Base-by-base conservation (phyloP, 2,113 vertebrate genomes). In the Lagopus muta region DNA sequence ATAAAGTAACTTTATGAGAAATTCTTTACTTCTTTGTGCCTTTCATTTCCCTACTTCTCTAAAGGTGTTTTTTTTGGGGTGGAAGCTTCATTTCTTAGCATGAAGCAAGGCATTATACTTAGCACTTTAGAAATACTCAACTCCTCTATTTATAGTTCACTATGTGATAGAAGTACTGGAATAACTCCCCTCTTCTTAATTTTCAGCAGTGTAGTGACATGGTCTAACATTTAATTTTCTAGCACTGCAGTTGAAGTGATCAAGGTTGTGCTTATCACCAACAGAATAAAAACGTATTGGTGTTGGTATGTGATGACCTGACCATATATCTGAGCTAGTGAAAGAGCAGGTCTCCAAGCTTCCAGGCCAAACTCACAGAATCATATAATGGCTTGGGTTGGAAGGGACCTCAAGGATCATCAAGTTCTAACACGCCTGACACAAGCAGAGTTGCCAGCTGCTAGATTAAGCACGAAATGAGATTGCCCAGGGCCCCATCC, bases 301-400 rank as follows among this genome's bases (percentile, higher is more conserved):
- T 73, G 45, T 50, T 38, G 8, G 21, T 55, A 60, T 7, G 17
- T 19, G 88, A 85, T 14, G 79, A 45, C 36, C 79, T 69, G 47
- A 72, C 13, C 42, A 62, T 60, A 87, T 88, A 87, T 82, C 60
- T 88, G 32, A 90, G 40, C 8, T 43, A 78, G 47, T 52, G 40
- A 80, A 82, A 90, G 54, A 93, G 69, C 34, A 74, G 58, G 82
- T 82, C 50, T 60, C 64, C 55, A n/a, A 50, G 64, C 67, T 94
- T 13, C 55, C 73, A 64, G 22, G 34, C 7, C 38, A 65, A 90
- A 90, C 27, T 16, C 27, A 30, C 27, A 54, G 52, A 30, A 54
- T 54, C 27, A 30, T 10, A 54, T 28, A 54, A 28, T 54, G 27
- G 27, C 27, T 54, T 54, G 27, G 27, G 52, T 54, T 54, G 52